Percentiles rank a stretch among this genome's conserved stretches.
Evolutionary conservation across 2,888 invertebrate species (phyloP).

Genomic region (Agriopis aurantiaria): DNA sequence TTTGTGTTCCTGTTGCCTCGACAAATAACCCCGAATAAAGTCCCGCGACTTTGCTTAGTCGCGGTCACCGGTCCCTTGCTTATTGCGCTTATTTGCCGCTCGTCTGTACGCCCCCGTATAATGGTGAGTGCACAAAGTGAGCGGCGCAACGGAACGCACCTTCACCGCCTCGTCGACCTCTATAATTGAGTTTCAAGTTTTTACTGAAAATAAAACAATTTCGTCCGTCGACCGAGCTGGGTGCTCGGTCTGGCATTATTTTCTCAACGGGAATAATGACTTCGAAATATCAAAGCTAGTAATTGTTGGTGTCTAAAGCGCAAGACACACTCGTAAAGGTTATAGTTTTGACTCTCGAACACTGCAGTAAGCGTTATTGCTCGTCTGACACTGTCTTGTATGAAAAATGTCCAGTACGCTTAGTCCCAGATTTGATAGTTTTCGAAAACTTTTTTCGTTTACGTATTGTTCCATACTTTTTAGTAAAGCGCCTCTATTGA

Average conservation of each 20-base stretch:
- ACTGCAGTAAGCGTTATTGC: too few relatives aligned
- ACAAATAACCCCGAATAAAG: too few relatives aligned
- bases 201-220: slow-evolving; percentile 43
- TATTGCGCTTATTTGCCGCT: not conserved
- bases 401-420: too few relatives aligned
- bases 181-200: slow-evolving; percentile 71
- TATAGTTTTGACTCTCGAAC: too few relatives aligned
- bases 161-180: slow-evolving; percentile 53
- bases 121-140: slow-evolving; percentile 44
- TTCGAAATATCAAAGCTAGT: not conserved
- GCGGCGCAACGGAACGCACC: slow-evolving; percentile 48
- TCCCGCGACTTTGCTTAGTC: too few relatives aligned
- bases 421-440: too few relatives aligned
- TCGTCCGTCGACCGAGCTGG: slow-evolving; percentile 16
- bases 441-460: too few relatives aligned
- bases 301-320: not conserved
- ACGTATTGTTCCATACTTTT: too few relatives aligned
- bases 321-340: too few relatives aligned
- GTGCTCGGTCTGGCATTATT: slow-evolving; percentile 10
- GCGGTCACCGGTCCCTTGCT: not conserved
- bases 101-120: slow-evolving; percentile 29
- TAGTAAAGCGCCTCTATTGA: too few relatives aligned
- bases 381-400: too few relatives aligned
- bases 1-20: not conserved
- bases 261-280: slow-evolving; percentile 17